Evolutionary conservation across 2,888 invertebrate genomes (phyloP), one percentile per base, ranked within the genome.

Genomic region (Papilio demoleus): DNA sequence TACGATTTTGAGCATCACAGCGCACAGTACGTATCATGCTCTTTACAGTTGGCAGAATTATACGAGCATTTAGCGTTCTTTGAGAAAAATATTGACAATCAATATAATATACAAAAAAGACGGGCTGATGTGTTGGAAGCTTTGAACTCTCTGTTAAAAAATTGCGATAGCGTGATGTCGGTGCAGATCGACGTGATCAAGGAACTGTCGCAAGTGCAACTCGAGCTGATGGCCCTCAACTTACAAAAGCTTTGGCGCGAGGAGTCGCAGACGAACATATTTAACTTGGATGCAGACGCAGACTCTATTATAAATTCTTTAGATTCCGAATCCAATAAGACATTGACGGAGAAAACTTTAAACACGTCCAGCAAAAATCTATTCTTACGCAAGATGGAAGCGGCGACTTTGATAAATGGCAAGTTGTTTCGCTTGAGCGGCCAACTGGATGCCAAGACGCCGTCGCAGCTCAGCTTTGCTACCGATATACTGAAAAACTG

Each of bases 31-130:
- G 93, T 94, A 66, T 93, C 94, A 53, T 92, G 93, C 70, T 92
- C 94, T 1, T 79, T 94, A 71, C 94, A 94, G 78, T 80, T 94
- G 56, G 95, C 95, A 50, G 94, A 95, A 75, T 81, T 95, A 14
- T 96, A 95, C 79, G 94, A 94, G 74, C 93, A 94, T 77, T 86
- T 97, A 64, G 94, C 95, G 0, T 95, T 95, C 81, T 97, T 96
- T 85, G 96, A 97, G 82, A 88, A 93, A 45, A 95, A 95, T 78
- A 88, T 95, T 50, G 96, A 96, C 71, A 87, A 85, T 70, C 92
- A 92, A 73, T 94, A 95, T 77, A 92, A 86, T 70, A 91, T 94
- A 24, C 94, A 94, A 74, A 94, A 93, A 79, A 87, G 94, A 58
- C 85, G 94, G 22, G 93, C 93, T 1, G 94, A 94, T 63, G 93